These are phyloP conservation scores for Parazoanthus atlanticus DNA, from an alignment of 92 coral and sea anemone species.

Conservation along the genomic window DNA sequence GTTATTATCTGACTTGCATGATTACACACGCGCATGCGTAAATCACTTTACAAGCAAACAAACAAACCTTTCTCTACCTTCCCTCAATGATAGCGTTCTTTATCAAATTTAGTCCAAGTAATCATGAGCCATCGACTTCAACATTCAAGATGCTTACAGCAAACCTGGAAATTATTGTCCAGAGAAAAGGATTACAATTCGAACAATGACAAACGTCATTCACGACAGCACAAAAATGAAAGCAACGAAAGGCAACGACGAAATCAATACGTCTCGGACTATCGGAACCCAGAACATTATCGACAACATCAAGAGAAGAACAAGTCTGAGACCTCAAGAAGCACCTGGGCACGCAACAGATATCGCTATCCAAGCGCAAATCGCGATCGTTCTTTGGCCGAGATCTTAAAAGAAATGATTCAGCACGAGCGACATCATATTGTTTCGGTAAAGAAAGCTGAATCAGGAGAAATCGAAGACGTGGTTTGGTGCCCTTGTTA, in stretches of 20 bases:
- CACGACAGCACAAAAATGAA: not conserved
- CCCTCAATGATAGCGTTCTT: not conserved
- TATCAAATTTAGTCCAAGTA: not conserved
- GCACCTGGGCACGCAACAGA: not conserved
- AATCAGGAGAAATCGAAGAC: constrained; percentile 22
- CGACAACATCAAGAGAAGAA: not conserved
- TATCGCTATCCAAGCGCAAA: not conserved
- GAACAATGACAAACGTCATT: not conserved
- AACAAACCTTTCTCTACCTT: not conserved
- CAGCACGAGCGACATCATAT: constrained; percentile 39
- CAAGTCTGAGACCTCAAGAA: not conserved
- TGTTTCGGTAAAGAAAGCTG: constrained; percentile 12
- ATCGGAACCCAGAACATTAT: not conserved
- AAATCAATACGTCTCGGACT: not conserved
- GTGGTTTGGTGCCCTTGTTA: constrained; percentile 48
- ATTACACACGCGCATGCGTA: not conserved
- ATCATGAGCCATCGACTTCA: not conserved
- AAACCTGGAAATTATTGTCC: not conserved
- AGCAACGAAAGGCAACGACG: not conserved
- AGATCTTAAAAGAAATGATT: not conserved
- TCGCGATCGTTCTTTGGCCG: not conserved
- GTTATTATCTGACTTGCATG: not conserved
- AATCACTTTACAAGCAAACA: not conserved
- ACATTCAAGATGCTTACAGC: not conserved
- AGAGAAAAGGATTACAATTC: not conserved